phyloP scores from a whole-genome alignment of 2,113 vertebrate species.

The Poecilia latipinna region DNA sequence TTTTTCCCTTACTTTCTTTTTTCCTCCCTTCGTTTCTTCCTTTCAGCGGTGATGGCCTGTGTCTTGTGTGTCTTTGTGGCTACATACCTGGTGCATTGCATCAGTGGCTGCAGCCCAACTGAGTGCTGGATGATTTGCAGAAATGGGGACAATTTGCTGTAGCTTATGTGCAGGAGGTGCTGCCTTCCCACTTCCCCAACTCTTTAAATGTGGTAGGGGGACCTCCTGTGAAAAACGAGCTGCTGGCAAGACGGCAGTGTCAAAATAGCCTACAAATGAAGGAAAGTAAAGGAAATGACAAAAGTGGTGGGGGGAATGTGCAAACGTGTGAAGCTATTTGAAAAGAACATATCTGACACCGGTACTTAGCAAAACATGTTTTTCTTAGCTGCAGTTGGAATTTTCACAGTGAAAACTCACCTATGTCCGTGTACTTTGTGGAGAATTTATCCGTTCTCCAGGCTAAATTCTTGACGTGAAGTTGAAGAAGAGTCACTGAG shows the following conservation, averaged over 20 bases:
- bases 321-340: background rate
- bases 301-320: background rate
- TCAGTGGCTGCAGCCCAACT: too few species aligned
- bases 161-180: background rate
- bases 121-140: too few species aligned
- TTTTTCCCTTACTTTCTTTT: too few species aligned
- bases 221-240: background rate
- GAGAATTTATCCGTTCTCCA: too few species aligned
- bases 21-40: too few species aligned
- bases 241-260: background rate
- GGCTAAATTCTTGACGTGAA: too few species aligned
- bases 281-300: background rate
- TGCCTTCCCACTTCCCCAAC: background rate
- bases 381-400: background rate
- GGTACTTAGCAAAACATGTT: background rate
- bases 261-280: background rate
- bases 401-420: background rate
- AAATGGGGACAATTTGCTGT: background rate
- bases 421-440: too few species aligned
- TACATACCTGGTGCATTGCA: too few species aligned
- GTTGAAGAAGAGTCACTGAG: too few species aligned
- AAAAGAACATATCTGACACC: background rate
- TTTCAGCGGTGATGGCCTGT: too few species aligned
- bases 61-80: too few species aligned
- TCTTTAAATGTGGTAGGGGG: background rate